These are phyloP conservation scores for Ceramica pisi DNA, from an alignment of 2,888 invertebrate species.

Conservation along the genomic window DNA sequence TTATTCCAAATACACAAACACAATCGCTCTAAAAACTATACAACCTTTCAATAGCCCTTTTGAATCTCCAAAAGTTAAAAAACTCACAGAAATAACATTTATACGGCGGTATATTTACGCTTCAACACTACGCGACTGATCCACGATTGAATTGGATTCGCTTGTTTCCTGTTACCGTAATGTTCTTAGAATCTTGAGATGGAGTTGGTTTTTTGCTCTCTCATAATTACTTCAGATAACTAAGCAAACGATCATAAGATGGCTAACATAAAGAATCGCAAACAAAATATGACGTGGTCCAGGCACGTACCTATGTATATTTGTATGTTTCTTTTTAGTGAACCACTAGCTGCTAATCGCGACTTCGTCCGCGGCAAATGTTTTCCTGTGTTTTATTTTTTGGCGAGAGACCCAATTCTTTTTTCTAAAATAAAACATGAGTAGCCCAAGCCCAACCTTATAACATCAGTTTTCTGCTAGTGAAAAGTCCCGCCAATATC, in stretches of 20 bases:
- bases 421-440: no score
- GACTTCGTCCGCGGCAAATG: no score
- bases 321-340: not conserved
- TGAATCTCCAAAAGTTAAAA: slow-evolving; percentile 2
- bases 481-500: no score
- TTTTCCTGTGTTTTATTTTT: no score
- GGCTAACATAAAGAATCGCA: not conserved
- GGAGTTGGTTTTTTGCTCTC: slow-evolving; percentile 41
- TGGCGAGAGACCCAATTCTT: no score
- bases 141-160: slow-evolving; percentile 53
- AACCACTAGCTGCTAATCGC: no score
- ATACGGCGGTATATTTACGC: slow-evolving; percentile 33
- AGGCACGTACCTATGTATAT: not conserved
- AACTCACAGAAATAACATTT: slow-evolving; percentile 25
- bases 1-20: slow-evolving; percentile 8
- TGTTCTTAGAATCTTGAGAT: slow-evolving; percentile 52
- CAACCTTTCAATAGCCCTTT: slow-evolving; percentile 18
- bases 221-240: slow-evolving; percentile 37
- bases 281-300: slow-evolving; percentile 13
- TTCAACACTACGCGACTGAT: slow-evolving; percentile 34
- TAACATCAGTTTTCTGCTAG: no score
- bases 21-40: not conserved
- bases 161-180: slow-evolving; percentile 56
- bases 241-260: slow-evolving; percentile 4
- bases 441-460: no score